Evolutionary conservation across 2,113 vertebrate species (phyloP).

Genomic region (Brachionichthys hirsutus): DNA sequence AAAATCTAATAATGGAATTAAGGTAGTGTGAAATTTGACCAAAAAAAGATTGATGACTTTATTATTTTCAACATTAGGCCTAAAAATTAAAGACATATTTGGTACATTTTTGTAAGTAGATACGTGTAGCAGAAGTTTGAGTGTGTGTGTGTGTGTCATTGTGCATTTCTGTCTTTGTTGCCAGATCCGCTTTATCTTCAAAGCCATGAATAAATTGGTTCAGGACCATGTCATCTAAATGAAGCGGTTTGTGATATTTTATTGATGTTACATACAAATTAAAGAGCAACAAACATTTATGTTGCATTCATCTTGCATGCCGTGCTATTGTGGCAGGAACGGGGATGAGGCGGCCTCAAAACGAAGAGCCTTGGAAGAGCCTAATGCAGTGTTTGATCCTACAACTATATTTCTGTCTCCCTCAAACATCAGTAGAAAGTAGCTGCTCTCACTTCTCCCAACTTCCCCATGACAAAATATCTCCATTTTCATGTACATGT

Average conservation of each 20-base stretch:
- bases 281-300: conserved; percentile 73
- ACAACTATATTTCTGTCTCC: conserved; percentile 10
- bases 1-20: too few relatives aligned
- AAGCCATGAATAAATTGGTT: conserved; percentile 70
- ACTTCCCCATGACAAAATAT: conserved; percentile 22
- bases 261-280: conserved; percentile 75
- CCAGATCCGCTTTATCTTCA: conserved; percentile 59
- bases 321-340: conserved; percentile 18
- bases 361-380: conserved; percentile 34
- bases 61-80: too few relatives aligned
- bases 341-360: conserved; percentile 25
- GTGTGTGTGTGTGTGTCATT: conserved; percentile 2
- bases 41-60: too few relatives aligned
- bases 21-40: too few relatives aligned
- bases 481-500: conserved; percentile 12
- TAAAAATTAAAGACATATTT: conserved; percentile 8
- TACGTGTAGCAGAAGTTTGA: neutral
- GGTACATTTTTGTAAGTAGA: conserved; percentile 8
- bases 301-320: conserved; percentile 62
- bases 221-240: conserved; percentile 64
- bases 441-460: conserved; percentile 15
- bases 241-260: conserved; percentile 69
- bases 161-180: conserved; percentile 34
- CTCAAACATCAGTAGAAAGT: conserved; percentile 32
- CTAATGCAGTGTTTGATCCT: conserved; percentile 52